These are phyloP conservation scores for Anas bahamensis DNA, from an alignment of 2,797 vertebrate species.

Conservation along the genomic window DNA sequence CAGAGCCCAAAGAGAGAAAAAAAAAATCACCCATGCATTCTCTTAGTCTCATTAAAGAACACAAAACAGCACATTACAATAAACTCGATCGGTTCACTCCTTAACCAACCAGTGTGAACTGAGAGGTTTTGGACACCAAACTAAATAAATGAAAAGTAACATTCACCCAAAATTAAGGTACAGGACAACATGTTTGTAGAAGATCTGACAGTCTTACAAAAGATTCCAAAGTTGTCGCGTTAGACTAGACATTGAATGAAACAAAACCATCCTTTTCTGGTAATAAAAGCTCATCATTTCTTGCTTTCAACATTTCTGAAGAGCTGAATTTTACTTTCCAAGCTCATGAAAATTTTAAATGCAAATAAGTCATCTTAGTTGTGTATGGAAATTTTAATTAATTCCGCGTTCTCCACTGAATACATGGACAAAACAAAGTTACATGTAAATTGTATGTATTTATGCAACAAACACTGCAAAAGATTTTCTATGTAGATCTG, in stretches of 20 bases:
- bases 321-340: not conserved
- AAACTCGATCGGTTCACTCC: not conserved
- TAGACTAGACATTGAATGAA: not conserved
- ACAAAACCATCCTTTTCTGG: not conserved
- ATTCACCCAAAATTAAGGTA: not conserved
- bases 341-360: not conserved
- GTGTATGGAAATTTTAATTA: not conserved
- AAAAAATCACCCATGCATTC: not conserved
- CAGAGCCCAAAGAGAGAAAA: not conserved
- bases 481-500: not conserved
- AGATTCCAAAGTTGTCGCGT: not conserved
- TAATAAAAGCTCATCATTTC: not conserved
- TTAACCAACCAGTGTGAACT: not conserved
- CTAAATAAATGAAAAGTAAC: not conserved
- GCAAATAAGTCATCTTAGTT: not conserved
- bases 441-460: not conserved
- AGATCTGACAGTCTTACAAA: not conserved
- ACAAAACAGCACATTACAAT: not conserved
- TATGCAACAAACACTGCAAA: not conserved
- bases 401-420: not conserved
- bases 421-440: not conserved
- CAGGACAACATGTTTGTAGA: not conserved
- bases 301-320: not conserved
- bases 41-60: not conserved
- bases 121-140: not conserved